Conservation (phyloP, 1,140 invertebrate species). For the Arion vulgaris region DNA sequence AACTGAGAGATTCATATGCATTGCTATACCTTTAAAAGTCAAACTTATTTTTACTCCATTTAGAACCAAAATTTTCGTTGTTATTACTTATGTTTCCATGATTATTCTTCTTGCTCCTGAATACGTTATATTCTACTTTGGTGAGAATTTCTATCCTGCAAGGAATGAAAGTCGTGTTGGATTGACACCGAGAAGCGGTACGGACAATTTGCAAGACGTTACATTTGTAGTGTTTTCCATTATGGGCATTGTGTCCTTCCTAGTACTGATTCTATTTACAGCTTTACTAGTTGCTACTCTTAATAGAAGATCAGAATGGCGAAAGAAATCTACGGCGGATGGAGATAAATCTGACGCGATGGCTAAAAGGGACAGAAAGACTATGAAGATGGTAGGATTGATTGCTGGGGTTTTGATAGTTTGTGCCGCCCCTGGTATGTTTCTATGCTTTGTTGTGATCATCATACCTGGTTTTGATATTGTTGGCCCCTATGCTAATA, state of each 20-base stretch:
- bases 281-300: not conserved
- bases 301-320: not conserved
- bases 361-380: not conserved
- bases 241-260: not conserved
- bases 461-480: not conserved
- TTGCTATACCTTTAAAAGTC: conserved; percentile 5
- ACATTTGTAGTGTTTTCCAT: not conserved
- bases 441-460: not conserved
- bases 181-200: not conserved
- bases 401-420: not conserved
- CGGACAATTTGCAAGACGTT: not conserved
- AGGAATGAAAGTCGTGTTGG: not conserved
- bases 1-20: conserved; percentile 18
- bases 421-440: not conserved
- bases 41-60: not conserved
- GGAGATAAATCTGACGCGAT: not conserved
- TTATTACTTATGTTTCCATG: not conserved
- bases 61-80: not conserved
- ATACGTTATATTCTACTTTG: not conserved
- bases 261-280: not conserved
- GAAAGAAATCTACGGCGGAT: not conserved
- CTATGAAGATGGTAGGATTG: not conserved
- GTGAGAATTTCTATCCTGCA: not conserved
- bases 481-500: not conserved
- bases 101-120: not conserved